A percentile compares a stretch with the other conserved stretches of the same genome.
These are phyloP conservation scores for Tethya wilhelma DNA, from an alignment of 37 sponge, comb jelly and placozoan species.

Conservation along the genomic window DNA sequence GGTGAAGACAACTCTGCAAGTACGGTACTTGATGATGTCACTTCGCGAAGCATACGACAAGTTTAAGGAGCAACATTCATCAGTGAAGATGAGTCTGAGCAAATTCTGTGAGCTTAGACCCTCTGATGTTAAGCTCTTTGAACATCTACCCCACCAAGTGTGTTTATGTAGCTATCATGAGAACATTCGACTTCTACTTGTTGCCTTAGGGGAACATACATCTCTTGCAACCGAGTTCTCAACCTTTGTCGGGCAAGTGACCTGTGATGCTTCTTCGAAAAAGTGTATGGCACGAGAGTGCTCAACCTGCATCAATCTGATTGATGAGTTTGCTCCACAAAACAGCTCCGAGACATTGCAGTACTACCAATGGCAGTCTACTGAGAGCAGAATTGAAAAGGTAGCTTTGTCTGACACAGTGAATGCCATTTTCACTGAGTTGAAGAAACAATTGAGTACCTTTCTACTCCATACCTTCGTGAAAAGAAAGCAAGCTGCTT, in stretches of 20 bases:
- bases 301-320: conserved; percentile 1
- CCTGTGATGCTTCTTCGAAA: conserved; percentile 30
- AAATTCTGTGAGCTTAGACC: conserved; percentile 55
- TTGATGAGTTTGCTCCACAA: conserved; percentile 23
- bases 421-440: background rate
- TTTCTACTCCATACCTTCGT: conserved; percentile 33
- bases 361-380: conserved; percentile 25
- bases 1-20: conserved; percentile 38
- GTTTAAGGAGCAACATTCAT: conserved; percentile 4
- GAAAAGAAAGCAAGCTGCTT: conserved; percentile 30
- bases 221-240: no score
- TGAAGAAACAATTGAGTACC: conserved; percentile 12
- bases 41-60: conserved; percentile 30
- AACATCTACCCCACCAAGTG: conserved; percentile 46
- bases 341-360: background rate
- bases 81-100: conserved; percentile 15
- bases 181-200: conserved; percentile 47
- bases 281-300: conserved; percentile 27
- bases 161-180: conserved; percentile 53
- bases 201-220: conserved; percentile 34
- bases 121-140: conserved; percentile 41
- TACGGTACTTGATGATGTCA: conserved; percentile 45
- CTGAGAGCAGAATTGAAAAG: conserved; percentile 12
- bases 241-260: conserved; percentile 19
- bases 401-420: conserved; percentile 20